Base-by-base conservation (phyloP, 1,140 invertebrate species). In the Andricus grossulariae region DNA sequence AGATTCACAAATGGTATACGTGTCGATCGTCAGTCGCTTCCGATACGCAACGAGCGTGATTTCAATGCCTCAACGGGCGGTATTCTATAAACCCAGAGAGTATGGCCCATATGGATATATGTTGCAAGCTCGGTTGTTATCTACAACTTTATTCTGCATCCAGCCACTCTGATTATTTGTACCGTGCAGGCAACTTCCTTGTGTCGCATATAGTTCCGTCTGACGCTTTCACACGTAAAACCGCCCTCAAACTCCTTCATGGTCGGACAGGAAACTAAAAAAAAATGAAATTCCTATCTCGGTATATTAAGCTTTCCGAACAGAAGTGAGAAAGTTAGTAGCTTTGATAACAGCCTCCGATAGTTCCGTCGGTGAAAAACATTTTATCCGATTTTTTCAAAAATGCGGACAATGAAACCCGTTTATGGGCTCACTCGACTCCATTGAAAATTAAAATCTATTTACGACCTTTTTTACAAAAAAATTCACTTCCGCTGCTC, bases 51-150 rank as follows among this genome's bases (percentile, higher is more conserved):
- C 60, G 60, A 32, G 60, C 60, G 60, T 66, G 60, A 66, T 66
- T 66, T 66, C 25, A 66, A 66, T 66, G 60, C 60, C 60, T 66
- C 60, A 66, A 16, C 60, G 60, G 16, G 25, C 60, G 60, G 60
- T 66, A 66, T 66, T 32, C 60, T 66, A 66, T 66, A 66, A 66
- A 66, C 60, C 32, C 25, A 66, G 60, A 45, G 60, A 66, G 60
- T 66, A 21, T 21, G 52, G 16, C 18, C 52, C 18, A 54, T 8
- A 57, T 57, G 19, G 19, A 57, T 57, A 66, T 39, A 66, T 66
- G n/a, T 39, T 39, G 25, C 60, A 66, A 66, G 16, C 60, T 66
- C 60, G 25, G 32, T 66, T 66, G 60, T 45, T 66, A 66, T 66
- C 60, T 66, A 39, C 60, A 39, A 45, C 25, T 66, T 66, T 66